These are phyloP conservation scores for Poeciliopsis presidionis DNA, from an alignment of 2,797 vertebrate species.

Conservation along the genomic window DNA sequence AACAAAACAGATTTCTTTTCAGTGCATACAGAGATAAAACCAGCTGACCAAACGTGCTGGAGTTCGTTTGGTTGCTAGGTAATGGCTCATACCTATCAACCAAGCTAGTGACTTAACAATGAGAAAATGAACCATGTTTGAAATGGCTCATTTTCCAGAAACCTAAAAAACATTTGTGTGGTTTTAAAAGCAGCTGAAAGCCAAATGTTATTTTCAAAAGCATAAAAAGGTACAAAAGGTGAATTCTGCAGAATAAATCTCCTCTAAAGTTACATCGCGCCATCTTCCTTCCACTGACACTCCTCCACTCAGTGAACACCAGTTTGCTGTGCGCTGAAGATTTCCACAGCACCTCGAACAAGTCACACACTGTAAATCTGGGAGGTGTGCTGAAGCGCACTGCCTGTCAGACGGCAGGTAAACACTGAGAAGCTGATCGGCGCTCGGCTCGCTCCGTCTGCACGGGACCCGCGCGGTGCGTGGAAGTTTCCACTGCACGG, in stretches of 20 bases:
- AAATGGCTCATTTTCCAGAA: too few species aligned
- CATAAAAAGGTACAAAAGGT: too few species aligned
- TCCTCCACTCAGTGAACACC: not conserved
- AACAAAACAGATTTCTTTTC: too few species aligned
- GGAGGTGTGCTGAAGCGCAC: not conserved
- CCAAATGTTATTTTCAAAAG: too few species aligned
- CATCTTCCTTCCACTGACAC: not conserved
- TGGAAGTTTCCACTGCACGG: constrained; percentile 51
- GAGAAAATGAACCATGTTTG: too few species aligned
- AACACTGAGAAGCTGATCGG: constrained; percentile 20
- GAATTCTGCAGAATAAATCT: too few species aligned
- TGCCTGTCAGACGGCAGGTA: constrained; percentile 18
- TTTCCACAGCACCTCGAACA: constrained; percentile 10
- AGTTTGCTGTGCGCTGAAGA: not conserved
- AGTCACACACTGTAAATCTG: constrained; percentile 9
- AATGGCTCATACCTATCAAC: too few species aligned
- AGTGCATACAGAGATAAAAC: not conserved
- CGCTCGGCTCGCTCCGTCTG: constrained; percentile 18
- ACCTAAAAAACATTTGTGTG: too few species aligned
- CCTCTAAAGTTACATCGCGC: not conserved
- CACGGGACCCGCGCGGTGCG: constrained; percentile 13
- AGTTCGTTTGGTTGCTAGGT: not conserved
- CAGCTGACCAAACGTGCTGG: not conserved
- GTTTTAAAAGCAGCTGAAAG: too few species aligned
- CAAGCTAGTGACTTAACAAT: too few species aligned